Evolutionary conservation across 2,113 vertebrate genomes (phyloP), one percentile per base, ranked within the genome.

Genomic region (Poecile atricapillus): DNA sequence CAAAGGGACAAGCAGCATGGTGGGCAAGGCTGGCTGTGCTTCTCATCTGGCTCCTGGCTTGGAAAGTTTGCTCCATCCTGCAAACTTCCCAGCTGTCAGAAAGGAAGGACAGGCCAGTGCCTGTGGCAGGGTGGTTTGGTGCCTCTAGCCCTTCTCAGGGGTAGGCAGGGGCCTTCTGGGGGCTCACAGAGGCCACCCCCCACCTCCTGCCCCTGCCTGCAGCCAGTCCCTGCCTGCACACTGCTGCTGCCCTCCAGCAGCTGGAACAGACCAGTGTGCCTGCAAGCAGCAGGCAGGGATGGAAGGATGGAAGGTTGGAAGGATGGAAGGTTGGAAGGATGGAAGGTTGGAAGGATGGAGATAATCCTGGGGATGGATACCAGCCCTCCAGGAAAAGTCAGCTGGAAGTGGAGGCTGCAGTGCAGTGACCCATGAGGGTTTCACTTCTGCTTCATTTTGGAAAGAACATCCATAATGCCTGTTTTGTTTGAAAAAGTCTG

Each of bases 11-110:
- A 15, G 43, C 10, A 18, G 63, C 28, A 2, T 3, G 9, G 19
- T 17, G 46, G 83, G 44, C 13, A 74, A 35, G 41, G 55, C 33
- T 44, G 60, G 27, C 14, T 24, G 23, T 70, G 41, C 50, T 46
- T 20, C 8, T 15, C 11, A 9, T 2, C 79, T 5, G 9, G 16
- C 59, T 60, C 47, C 13, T 2, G 14, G 10, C 50, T 21, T 18
- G 41, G 33, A 31, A 17, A 19, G 39, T 58, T 37, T 49, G 31
- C 43, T 63, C 27, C 16, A 15, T 30, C n/a, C 52, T 33, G 76
- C 30, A 22, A n/a, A 41, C 5, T 3, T 64, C 22, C 24, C 50
- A 20, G 50, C 46, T 21, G 7, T 15, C 0, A 0, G 69, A 28
- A 71, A 9, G 43, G 63, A 62, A 67, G 67, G 43, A 27, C 7